A percentile compares a stretch with the other conserved stretches of the same genome.
Conservation (phyloP, 1,140 invertebrate species). For the Dinothrombium tinctorium region DNA sequence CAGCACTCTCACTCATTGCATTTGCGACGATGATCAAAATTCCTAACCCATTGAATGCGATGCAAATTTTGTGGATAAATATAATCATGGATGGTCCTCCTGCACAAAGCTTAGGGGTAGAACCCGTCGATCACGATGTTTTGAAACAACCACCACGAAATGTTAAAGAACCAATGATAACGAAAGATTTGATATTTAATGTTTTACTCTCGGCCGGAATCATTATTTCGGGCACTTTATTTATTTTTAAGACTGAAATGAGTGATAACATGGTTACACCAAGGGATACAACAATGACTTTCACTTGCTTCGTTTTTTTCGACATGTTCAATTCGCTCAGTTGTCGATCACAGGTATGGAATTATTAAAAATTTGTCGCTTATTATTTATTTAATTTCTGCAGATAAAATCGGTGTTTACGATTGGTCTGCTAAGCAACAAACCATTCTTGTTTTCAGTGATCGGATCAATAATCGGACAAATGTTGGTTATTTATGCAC, state of each 20-base stretch:
- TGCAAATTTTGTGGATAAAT: constrained; percentile 99
- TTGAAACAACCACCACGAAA: constrained; percentile 69
- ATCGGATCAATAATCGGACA: constrained; percentile 78
- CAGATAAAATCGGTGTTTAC: constrained; percentile 30
- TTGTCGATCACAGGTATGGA: constrained; percentile 64
- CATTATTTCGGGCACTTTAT: constrained; percentile 84
- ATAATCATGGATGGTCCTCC: constrained; percentile 93
- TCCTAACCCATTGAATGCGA: constrained; percentile 93
- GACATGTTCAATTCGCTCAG: constrained; percentile 99
- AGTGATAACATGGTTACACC: constrained; percentile 62
- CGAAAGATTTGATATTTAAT: constrained; percentile 57
- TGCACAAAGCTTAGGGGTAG: constrained; percentile 70
- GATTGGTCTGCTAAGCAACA: constrained; percentile 72
- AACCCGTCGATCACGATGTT: constrained; percentile 90
- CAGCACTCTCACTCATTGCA: constrained; percentile 83
- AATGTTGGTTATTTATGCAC: constrained; percentile 86
- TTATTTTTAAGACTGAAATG: constrained; percentile 93
- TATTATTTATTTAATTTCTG: constrained; percentile 11
- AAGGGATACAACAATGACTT: constrained; percentile 97
- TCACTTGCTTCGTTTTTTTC: constrained; percentile 98
- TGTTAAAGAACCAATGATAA: constrained; percentile 80
- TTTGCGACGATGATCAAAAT: constrained; percentile 82
- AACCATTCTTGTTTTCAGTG: constrained; percentile 71
- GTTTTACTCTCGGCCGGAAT: constrained; percentile 77
- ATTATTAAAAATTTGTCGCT: neutral